These are phyloP conservation scores for Cygnus buccinator DNA, from an alignment of 2,113 vertebrate genomes.

Conservation along the genomic window DNA sequence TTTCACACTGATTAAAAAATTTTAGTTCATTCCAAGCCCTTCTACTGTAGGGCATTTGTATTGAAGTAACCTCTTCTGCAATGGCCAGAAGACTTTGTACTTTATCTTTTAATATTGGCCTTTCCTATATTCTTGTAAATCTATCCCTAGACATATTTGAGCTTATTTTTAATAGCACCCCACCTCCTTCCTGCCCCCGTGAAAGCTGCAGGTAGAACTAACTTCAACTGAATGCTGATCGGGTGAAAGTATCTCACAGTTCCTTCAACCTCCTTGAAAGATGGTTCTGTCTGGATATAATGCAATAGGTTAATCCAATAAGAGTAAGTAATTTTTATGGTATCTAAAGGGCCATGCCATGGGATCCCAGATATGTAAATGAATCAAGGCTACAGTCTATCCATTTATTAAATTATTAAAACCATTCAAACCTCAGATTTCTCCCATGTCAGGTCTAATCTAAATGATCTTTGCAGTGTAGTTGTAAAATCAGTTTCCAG, in stretches of 20 bases:
- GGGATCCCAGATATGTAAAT: neutral
- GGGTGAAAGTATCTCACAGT: neutral
- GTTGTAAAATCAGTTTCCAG: neutral
- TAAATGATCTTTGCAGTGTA: neutral
- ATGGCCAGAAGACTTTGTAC: neutral
- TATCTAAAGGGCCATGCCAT: neutral
- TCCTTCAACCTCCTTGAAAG: neutral
- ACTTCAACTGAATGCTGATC: neutral
- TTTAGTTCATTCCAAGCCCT: neutral
- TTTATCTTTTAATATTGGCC: neutral
- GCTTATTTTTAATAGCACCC: neutral
- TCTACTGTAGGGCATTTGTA: neutral
- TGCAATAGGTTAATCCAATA: neutral
- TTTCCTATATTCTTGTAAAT: neutral
- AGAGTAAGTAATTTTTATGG: neutral
- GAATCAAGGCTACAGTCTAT: neutral
- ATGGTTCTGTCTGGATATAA: neutral
- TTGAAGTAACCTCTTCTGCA: neutral
- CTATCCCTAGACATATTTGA: neutral
- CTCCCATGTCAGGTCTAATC: neutral
- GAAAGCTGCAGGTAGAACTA: neutral
- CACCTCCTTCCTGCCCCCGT: accelerated
- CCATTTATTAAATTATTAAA: neutral
- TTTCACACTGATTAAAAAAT: neutral
- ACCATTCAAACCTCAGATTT: neutral